phyloP scores from a whole-genome alignment of 2,797 vertebrate genomes.

The Platalea minor region DNA sequence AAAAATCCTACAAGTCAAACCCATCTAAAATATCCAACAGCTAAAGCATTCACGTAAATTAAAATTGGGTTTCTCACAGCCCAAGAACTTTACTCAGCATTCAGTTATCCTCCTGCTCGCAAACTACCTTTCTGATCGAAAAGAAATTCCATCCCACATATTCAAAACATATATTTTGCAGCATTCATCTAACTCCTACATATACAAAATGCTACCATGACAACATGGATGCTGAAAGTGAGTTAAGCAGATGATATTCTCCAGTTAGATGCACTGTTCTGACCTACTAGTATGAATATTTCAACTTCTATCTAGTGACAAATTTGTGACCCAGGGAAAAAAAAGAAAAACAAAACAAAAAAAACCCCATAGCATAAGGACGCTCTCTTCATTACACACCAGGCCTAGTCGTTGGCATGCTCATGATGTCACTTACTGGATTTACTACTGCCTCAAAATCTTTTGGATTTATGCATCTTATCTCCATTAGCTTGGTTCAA shows the following conservation, averaged over 20 bases:
- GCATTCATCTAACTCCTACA: not conserved
- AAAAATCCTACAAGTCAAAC: not conserved
- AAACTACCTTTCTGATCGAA: not conserved
- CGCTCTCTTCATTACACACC: not conserved
- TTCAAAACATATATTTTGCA: not conserved
- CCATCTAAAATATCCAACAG: not conserved
- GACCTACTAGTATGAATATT: not conserved
- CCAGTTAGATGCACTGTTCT: not conserved
- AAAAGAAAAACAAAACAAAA: not conserved
- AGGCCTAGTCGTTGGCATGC: rapidly evolving
- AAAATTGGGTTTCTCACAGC: not conserved
- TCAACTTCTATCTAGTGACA: not conserved
- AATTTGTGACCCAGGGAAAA: not conserved
- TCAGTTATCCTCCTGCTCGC: not conserved
- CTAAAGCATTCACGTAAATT: not conserved
- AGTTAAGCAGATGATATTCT: not conserved
- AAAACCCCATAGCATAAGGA: rapidly evolving
- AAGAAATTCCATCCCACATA: not conserved
- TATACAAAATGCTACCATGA: not conserved
- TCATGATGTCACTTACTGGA: not conserved
- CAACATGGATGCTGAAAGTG: not conserved
- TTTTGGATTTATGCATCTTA: not conserved
- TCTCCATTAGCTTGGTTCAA: not conserved
- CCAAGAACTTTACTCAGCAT: not conserved
- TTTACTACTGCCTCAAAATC: not conserved